Evolutionary conservation across 2,888 invertebrate species (phyloP).

Genomic region (Microctonus aethiopoides): DNA sequence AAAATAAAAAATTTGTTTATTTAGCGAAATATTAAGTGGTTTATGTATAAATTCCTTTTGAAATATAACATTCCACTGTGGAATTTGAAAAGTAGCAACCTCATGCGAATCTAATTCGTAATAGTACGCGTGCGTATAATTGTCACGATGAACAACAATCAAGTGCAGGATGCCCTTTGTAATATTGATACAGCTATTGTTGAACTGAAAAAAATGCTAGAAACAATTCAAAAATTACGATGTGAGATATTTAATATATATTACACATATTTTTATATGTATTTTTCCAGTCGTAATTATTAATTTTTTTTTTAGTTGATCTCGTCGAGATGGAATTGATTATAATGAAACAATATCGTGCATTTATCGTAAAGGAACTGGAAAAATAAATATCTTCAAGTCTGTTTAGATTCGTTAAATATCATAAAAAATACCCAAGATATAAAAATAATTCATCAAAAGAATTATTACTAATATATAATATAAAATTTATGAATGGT

Average conservation of each 20-base stretch:
- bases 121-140: neutral
- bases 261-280: neutral
- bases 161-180: conserved; percentile 12
- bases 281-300: neutral
- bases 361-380: neutral
- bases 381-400: neutral
- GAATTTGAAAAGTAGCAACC: too few relatives aligned
- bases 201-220: conserved; percentile 44
- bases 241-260: conserved; percentile 37
- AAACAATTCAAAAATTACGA: conserved; percentile 48
- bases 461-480: too few relatives aligned
- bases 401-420: too few relatives aligned
- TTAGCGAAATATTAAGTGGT: too few relatives aligned
- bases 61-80: too few relatives aligned
- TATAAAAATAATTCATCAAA: too few relatives aligned
- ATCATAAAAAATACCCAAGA: too few relatives aligned
- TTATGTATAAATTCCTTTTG: too few relatives aligned
- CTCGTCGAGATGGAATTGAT: neutral
- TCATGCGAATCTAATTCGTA: neutral
- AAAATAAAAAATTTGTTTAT: too few relatives aligned
- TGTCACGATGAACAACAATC: neutral
- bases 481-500: too few relatives aligned
- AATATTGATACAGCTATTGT: conserved; percentile 34
- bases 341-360: conserved; percentile 1
- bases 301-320: neutral